Evolutionary conservation across 2,113 vertebrate species (phyloP).

Genomic region (Oostethus manadensis): DNA sequence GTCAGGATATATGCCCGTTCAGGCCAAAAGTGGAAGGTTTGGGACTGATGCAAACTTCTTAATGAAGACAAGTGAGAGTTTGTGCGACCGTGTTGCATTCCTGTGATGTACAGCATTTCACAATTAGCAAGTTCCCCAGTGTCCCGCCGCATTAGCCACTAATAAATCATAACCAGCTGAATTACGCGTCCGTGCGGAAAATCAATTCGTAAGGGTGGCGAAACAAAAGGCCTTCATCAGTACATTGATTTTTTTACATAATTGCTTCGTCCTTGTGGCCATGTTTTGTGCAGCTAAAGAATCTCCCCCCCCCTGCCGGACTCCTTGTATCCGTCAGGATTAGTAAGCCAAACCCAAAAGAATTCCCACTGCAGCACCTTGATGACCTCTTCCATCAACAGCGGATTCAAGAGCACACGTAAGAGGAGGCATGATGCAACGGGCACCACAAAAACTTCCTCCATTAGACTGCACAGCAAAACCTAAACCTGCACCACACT

Average conservation of each 20-base stretch:
- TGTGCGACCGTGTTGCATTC: not conserved
- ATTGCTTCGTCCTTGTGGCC: constrained; percentile 38
- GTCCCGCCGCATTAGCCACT: constrained; percentile 35
- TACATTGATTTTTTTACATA: constrained; percentile 51
- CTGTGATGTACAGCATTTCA: constrained; percentile 14
- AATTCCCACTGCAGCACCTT: not conserved
- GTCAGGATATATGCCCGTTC: not conserved
- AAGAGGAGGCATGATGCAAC: too few species aligned
- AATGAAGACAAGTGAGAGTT: not conserved
- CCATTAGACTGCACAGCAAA: too few species aligned
- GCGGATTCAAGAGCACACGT: too few species aligned
- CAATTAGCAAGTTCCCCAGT: constrained; percentile 14
- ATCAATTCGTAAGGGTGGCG: constrained; percentile 46
- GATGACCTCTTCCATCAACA: too few species aligned
- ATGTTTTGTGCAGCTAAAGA: constrained; percentile 2
- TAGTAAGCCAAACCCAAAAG: constrained; percentile 16
- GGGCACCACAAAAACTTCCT: too few species aligned
- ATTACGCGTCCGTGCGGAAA: constrained; percentile 45
- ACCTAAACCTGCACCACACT: too few species aligned
- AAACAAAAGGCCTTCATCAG: constrained; percentile 49
- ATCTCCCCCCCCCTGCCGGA: not conserved
- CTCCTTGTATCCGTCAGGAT: constrained; percentile 28
- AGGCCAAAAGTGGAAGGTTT: too few species aligned
- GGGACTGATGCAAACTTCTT: too few species aligned
- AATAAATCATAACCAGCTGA: constrained; percentile 57